A percentile compares a stretch with the other conserved stretches of the same genome.
Evolutionary conservation across 2,888 invertebrate species (phyloP).

Genomic region (Cataglyphis cursor): DNA sequence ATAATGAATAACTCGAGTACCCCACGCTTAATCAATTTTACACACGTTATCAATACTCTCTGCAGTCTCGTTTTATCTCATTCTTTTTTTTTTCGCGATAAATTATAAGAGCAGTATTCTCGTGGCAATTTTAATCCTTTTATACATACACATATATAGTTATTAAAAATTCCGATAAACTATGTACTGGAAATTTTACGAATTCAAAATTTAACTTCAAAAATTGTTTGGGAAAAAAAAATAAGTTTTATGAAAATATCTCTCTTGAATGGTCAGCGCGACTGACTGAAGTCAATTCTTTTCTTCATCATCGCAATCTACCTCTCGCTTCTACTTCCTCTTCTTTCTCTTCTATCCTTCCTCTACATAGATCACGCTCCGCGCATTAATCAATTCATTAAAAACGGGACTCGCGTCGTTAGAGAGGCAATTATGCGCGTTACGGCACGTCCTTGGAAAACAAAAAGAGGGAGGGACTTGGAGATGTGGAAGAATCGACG

Average conservation of each 20-base stretch:
- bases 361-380: conserved; percentile 48
- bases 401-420: conserved; percentile 36
- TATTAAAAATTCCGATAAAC: not conserved
- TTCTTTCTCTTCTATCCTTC: conserved; percentile 22
- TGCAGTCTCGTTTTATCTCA: conserved; percentile 5
- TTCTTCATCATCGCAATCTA: conserved; percentile 6
- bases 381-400: conserved; percentile 30
- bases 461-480: not conserved
- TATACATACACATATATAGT: not conserved
- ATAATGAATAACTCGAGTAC: conserved; percentile 18
- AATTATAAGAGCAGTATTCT: conserved; percentile 14
- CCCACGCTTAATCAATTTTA: not conserved
- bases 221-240: not conserved
- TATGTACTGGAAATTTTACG: not conserved
- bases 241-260: not conserved
- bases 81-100: not conserved
- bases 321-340: conserved; percentile 39
- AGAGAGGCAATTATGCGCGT: conserved; percentile 37
- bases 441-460: conserved; percentile 31
- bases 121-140: conserved; percentile 19
- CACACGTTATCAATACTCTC: not conserved
- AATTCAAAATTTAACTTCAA: not conserved
- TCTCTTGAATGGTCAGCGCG: not conserved
- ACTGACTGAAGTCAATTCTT: not conserved
- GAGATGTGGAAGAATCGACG: conserved; percentile 55